Base-by-base conservation (phyloP, 2,888 invertebrate genomes). In the Panopea generosa region DNA sequence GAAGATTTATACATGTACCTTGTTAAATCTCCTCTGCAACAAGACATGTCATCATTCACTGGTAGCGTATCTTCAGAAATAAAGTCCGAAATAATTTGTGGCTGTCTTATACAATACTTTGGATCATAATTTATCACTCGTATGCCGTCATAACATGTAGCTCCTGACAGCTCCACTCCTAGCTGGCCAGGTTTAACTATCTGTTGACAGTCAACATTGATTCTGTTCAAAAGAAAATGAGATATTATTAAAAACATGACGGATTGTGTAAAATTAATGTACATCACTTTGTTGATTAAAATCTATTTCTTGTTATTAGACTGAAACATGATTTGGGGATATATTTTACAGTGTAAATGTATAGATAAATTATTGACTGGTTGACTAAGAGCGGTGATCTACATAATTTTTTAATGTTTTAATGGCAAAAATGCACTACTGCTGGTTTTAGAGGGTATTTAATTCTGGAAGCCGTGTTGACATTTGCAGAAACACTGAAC, bases 131-230 rank as follows among this genome's bases (percentile, higher is more conserved):
- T 63, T 4, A 52, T 50, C 2, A 63, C 49, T 7, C 53, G 11
- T 29, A 63, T 38, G 2, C 63, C 53, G 4, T 29, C 63, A 9
- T 14, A 9, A 9, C 2, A 16, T 52, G 6, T 33, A 14, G 22
- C 63, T 20, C 63, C 38, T 29, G 22, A 6, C 63, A 63, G 20
- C 3, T 50, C 63, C 14, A 63, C 63, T 22, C 50, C 63, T 11
- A 63, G 52, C 24, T 52, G 63, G 14, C 63, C 52, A 40, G 63
- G 52, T 53, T 53, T 29, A 24, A 63, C 33, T 1, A 63, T 33
- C 6, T 63, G 38, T 18, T 38, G 52, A 33, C 52, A 63, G 22
- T 63, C 63, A 14, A 63, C 50, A 7, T 20, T 22, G 3, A 61
- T 29, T 6, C 61, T 61, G 61, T 22, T 11, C 14, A 6, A 20